phyloP scores from a whole-genome alignment of 2,113 vertebrate species.

The Ictidomys tridecemlineatus region DNA sequence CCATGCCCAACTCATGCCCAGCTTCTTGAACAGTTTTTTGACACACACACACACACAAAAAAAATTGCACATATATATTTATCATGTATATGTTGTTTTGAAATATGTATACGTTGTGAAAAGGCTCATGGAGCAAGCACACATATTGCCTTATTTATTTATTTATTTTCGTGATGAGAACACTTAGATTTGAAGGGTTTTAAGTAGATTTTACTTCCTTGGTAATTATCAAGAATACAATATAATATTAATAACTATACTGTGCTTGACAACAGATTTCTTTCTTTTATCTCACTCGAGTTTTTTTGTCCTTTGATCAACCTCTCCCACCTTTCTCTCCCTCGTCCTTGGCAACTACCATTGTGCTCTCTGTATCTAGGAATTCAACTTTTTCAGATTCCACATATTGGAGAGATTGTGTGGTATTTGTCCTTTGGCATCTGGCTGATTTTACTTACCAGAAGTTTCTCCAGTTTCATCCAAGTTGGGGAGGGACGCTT shows the following conservation, averaged over 20 bases:
- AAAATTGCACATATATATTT: neutral
- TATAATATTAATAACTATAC: neutral
- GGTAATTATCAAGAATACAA: neutral
- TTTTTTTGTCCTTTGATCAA: neutral
- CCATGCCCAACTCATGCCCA: too few relatives aligned
- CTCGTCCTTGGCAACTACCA: neutral
- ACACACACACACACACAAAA: too few relatives aligned
- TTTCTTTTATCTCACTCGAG: neutral
- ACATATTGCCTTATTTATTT: neutral
- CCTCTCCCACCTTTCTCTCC: accelerated
- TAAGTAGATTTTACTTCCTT: too few relatives aligned
- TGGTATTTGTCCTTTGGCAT: neutral
- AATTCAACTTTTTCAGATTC: neutral
- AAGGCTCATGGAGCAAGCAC: neutral
- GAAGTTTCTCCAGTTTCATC: neutral
- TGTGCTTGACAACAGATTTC: neutral
- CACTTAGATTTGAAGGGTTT: neutral
- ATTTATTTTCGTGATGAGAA: neutral
- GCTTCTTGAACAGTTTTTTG: neutral
- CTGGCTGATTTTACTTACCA: neutral
- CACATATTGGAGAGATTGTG: neutral
- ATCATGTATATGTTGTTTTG: neutral
- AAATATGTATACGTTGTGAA: neutral
- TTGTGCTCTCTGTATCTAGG: too few relatives aligned
- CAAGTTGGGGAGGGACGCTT: neutral